Base-by-base conservation (phyloP, 2,113 vertebrate genomes). In the Caranx melampygus region DNA sequence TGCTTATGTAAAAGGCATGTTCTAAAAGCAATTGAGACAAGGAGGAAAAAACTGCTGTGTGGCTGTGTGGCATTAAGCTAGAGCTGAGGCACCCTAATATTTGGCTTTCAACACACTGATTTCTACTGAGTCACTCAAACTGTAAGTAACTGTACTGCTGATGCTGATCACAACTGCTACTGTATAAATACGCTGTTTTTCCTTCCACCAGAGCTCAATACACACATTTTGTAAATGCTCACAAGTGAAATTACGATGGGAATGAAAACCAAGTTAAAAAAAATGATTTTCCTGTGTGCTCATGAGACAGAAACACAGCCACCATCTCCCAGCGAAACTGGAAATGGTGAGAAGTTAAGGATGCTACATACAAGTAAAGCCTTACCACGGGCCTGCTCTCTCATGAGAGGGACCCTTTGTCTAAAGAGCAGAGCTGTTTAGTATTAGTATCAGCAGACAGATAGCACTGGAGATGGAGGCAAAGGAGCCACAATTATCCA, bases 341-440 rank as follows among this genome's bases (percentile, higher is more conserved):
- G 69, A 75, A 67, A 54, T 42, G 55, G 16, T 68, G 76, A 64
- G 62, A 68, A 55, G 65, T 63, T 82, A 52, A 82, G 58, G 83
- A 86, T 74, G 79, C 61, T 72, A 58, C 76, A 37, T 58, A 82
- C 78, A 75, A 70, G 67, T 40, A n/a, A 64, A 84, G 82, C 51
- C 62, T 75, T 64, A 81, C 83, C 75, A 84, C 35, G 7, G 57
- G 44, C 81, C 52, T 6, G 14, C 49, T 58, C 58, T 47, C 65
- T 81, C 51, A 72, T 91, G 81, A 91, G 88, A 91, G 87, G 84
- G 72, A 79, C 2, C 73, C 85, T 89, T 91, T 91, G 87, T 91
- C 58, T 79, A 34, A 16, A 45, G 58, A 83, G 84, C 78, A 51
- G 73, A 89, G 80, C 84, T 83, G 83, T 66, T 92, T 92, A 92